Evolutionary conservation across 2,888 invertebrate species (phyloP).

Genomic region (Junonia oenone): DNA sequence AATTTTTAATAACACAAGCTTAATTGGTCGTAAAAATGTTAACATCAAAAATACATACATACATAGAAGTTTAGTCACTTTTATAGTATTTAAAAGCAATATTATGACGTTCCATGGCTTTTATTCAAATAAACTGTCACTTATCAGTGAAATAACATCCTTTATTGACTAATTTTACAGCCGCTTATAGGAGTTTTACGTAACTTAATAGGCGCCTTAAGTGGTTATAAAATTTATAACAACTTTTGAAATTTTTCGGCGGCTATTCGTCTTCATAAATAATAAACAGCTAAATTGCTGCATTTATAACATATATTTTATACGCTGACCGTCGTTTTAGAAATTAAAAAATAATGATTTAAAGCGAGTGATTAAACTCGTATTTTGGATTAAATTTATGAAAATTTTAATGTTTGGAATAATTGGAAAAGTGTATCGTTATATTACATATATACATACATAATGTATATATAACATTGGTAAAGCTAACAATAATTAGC

Average conservation of each 20-base stretch:
- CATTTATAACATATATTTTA: slow-evolving; percentile 16
- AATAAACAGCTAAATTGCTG: slow-evolving; percentile 19
- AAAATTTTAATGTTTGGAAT: neutral
- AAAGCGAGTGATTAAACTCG: no score
- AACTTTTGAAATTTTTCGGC: slow-evolving; percentile 30
- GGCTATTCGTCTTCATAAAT: slow-evolving; percentile 25
- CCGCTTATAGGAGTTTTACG: slow-evolving; percentile 31
- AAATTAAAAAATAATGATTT: neutral
- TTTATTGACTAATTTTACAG: slow-evolving; percentile 38
- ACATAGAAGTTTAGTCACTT: neutral
- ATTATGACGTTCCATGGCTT: slow-evolving; percentile 22
- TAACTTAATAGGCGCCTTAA: slow-evolving; percentile 27
- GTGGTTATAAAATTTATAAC: slow-evolving; percentile 28
- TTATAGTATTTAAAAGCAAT: slow-evolving; percentile 18
- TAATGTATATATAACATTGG: neutral
- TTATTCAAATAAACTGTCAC: slow-evolving; percentile 25
- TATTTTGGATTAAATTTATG: no score
- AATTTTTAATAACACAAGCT: neutral
- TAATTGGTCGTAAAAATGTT: slow-evolving; percentile 6
- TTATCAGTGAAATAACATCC: slow-evolving; percentile 29
- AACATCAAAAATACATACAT: neutral
- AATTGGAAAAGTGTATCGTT: no score
- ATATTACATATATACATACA: neutral
- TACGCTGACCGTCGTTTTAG: slow-evolving; percentile 1
- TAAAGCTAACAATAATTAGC: no score